Evolutionary conservation across 30 jellyfish, hydroid and myxozoan genomes (phyloP).

Genomic region (Sanderia malayensis): DNA sequence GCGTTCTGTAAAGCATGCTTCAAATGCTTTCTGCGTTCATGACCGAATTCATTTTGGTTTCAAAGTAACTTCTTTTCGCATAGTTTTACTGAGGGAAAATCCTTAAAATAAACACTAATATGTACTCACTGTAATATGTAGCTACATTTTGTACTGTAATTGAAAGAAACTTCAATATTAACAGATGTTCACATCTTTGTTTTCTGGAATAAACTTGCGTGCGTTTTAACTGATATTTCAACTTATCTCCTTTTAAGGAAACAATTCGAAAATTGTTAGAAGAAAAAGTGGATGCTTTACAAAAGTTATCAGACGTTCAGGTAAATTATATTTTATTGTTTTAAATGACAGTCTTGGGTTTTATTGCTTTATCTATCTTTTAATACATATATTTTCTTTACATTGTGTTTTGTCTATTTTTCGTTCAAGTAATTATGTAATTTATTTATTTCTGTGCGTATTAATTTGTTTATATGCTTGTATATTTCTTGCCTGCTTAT

Average conservation of each 20-base stretch:
- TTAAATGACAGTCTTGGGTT: not conserved
- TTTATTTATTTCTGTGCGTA: not conserved
- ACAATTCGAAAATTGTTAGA: conserved; percentile 48
- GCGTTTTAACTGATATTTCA: not conserved
- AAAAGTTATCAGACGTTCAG: conserved; percentile 79
- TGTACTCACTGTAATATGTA: not conserved
- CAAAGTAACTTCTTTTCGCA: no score
- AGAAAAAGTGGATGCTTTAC: conserved; percentile 67
- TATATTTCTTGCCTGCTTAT: not conserved
- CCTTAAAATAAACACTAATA: no score
- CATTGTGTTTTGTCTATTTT: not conserved
- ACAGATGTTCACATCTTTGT: no score
- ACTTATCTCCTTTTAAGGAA: conserved; percentile 50
- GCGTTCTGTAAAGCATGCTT: no score
- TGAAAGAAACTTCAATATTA: no score
- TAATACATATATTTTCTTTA: not conserved
- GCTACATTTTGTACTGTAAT: not conserved
- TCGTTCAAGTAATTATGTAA: not conserved
- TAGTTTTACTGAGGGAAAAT: no score
- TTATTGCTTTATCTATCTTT: not conserved
- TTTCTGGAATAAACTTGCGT: not conserved
- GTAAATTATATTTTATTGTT: conserved; percentile 19
- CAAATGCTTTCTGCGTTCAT: no score
- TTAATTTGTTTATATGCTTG: not conserved
- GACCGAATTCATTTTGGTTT: no score